A percentile compares a stretch with the other conserved stretches of the same genome.
These are phyloP conservation scores for Pangasius macronema DNA, from an alignment of 2,797 vertebrate genomes.

Conservation along the genomic window DNA sequence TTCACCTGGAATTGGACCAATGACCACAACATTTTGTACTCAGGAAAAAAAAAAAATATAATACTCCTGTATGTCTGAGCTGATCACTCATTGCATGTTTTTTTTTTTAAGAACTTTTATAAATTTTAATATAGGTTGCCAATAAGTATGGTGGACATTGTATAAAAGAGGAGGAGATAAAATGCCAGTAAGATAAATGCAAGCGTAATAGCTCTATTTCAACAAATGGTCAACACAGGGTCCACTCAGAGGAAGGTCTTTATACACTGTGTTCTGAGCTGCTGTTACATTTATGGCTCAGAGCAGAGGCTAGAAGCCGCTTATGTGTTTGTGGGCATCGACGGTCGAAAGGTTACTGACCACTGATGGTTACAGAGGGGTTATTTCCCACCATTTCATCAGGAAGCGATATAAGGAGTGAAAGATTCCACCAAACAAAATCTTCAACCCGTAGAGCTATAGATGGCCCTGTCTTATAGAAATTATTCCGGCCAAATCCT, in stretches of 20 bases:
- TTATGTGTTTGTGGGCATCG: neutral
- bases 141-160: too few species aligned
- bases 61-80: too few species aligned
- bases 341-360: neutral
- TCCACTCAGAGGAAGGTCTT: neutral
- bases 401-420: neutral
- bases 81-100: too few species aligned
- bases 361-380: neutral
- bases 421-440: neutral
- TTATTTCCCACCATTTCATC: neutral
- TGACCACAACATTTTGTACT: too few species aligned
- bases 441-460: neutral
- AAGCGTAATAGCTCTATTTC: neutral
- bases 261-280: neutral
- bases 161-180: too few species aligned
- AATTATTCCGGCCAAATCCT: neutral
- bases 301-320: neutral
- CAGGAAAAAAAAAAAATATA: too few species aligned
- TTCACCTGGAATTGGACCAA: too few species aligned
- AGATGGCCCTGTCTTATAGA: neutral
- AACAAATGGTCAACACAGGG: neutral
- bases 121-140: too few species aligned
- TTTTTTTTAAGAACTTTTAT: too few species aligned
- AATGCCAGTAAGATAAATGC: too few species aligned
- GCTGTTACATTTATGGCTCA: neutral